Conservation (phyloP, 37 sponge, comb jelly and placozoan species). For the Geodia barretti region DNA sequence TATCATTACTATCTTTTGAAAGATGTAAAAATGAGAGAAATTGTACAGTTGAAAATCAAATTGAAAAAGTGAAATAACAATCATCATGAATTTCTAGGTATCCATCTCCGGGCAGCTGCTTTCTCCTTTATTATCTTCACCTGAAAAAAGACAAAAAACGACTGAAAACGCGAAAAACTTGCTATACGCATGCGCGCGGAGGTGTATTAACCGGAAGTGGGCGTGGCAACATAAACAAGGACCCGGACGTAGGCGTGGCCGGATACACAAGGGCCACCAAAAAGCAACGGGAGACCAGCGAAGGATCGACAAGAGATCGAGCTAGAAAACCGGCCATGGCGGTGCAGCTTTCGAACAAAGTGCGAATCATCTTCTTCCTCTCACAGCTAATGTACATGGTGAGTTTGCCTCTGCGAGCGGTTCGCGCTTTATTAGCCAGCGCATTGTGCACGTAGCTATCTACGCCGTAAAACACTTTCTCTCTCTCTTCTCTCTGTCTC, state of each 20-base stretch:
- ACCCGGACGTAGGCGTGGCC: background rate
- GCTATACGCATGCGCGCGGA: background rate
- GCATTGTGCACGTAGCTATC: too few species aligned
- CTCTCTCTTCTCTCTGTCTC: background rate
- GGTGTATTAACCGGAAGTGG: background rate
- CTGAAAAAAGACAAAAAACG: slow-evolving; percentile 9
- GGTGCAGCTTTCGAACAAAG: slow-evolving; percentile 1
- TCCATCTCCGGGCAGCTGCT: slow-evolving; percentile 21
- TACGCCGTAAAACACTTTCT: background rate
- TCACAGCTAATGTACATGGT: slow-evolving; percentile 39
- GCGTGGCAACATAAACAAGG: background rate
- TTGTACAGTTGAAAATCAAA: too few species aligned
- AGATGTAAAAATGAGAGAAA: too few species aligned
- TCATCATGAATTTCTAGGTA: too few species aligned
- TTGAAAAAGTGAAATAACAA: too few species aligned
- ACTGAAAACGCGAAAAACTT: background rate
- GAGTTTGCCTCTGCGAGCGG: background rate
- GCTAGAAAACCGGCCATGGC: background rate
- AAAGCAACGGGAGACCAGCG: background rate
- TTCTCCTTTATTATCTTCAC: slow-evolving; percentile 8
- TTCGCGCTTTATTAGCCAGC: background rate
- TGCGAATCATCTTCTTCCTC: slow-evolving; percentile 21
- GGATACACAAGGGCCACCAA: background rate
- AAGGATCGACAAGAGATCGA: background rate
- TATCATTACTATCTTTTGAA: too few species aligned